Evolutionary conservation across 2,888 invertebrate genomes (phyloP).

Genomic region (Drosophila kambysellisi): DNA sequence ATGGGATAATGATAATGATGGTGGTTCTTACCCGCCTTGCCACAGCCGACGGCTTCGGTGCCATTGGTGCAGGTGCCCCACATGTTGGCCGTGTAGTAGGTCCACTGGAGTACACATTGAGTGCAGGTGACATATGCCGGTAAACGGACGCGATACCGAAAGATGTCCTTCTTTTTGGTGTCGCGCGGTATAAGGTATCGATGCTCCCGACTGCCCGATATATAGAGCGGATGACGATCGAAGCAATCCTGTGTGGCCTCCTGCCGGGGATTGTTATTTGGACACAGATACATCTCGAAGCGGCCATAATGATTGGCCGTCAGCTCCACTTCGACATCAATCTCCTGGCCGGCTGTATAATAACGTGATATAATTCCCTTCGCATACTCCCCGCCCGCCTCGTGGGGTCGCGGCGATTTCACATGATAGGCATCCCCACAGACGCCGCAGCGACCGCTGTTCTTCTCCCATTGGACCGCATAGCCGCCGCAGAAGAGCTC

Average conservation of each 20-base stretch:
- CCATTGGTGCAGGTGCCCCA: conserved; percentile 96
- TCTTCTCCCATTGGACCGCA: conserved; percentile 95
- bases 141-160: conserved; percentile 90
- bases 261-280: conserved; percentile 92
- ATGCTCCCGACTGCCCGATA: conserved; percentile 90
- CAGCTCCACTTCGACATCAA: conserved; percentile 93
- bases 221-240: conserved; percentile 91
- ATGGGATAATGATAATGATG: no score
- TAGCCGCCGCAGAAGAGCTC: conserved; percentile 97
- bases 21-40: conserved; percentile 87
- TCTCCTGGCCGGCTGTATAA: conserved; percentile 94
- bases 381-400: conserved; percentile 94
- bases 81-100: conserved; percentile 94
- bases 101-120: conserved; percentile 97
- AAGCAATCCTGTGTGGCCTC: conserved; percentile 94
- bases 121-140: conserved; percentile 94
- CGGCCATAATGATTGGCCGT: conserved; percentile 96
- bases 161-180: conserved; percentile 88
- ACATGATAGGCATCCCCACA: conserved; percentile 95
- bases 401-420: conserved; percentile 91
- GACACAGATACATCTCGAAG: conserved; percentile 94
- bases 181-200: conserved; percentile 90
- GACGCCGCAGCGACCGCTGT: conserved; percentile 93
- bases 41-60: conserved; percentile 94
- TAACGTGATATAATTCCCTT: conserved; percentile 93